phyloP scores from a whole-genome alignment of 2,113 vertebrate species.

The Phodopus roborovskii region DNA sequence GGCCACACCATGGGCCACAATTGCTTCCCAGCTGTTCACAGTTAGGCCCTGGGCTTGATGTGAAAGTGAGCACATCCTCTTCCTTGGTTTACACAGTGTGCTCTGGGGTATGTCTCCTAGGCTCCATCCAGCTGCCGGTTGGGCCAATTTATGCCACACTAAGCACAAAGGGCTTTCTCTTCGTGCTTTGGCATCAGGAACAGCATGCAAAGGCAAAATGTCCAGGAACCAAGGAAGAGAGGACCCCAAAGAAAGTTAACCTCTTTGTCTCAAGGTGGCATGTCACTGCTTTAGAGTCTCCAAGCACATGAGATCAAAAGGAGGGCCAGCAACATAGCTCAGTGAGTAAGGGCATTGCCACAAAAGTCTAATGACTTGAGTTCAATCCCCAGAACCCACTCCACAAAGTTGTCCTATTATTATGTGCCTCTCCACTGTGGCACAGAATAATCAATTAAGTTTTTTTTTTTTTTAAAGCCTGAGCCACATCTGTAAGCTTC shows the following conservation, averaged over 20 bases:
- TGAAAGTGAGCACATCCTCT: conserved; percentile 18
- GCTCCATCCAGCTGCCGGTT: conserved; percentile 9
- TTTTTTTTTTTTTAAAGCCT: not conserved
- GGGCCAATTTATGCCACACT: conserved; percentile 53
- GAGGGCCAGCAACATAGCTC: not conserved
- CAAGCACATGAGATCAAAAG: not conserved
- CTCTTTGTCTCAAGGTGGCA: not conserved
- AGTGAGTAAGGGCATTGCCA: no score
- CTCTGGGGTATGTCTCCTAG: not conserved
- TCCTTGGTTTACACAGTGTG: not conserved
- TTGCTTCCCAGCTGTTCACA: conserved; percentile 30
- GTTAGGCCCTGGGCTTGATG: not conserved
- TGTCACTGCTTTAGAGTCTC: not conserved
- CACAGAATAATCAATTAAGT: not conserved
- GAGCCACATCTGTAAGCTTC: not conserved
- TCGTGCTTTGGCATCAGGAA: conserved; percentile 6
- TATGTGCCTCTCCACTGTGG: not conserved
- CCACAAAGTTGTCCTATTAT: not conserved
- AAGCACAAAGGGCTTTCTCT: conserved; percentile 24
- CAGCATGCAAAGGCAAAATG: not conserved
- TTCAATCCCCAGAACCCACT: not conserved
- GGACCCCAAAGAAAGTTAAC: conserved; percentile 42
- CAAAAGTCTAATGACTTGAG: not conserved
- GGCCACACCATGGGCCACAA: conserved; percentile 17
- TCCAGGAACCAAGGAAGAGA: conserved; percentile 21